Evolutionary conservation across 1,140 invertebrate genomes (phyloP), one percentile per base, ranked within the genome.

Genomic region (fruit fly (Drosophila melanogaster)): DNA sequence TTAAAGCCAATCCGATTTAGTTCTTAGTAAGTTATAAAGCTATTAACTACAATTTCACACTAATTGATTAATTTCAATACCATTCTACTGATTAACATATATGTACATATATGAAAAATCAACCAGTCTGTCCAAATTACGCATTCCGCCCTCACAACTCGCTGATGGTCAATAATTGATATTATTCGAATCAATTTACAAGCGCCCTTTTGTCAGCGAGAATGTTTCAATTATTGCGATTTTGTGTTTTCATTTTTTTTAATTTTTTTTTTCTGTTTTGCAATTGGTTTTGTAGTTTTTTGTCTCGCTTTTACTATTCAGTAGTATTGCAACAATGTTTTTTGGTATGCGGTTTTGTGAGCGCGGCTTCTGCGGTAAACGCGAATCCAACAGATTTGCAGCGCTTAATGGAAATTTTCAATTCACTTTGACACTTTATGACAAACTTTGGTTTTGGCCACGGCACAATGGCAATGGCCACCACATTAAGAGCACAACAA

Each of bases 401-500:
- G 53, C 79, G 84, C 84, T 79, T 84, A 89, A 87, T 87, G 79
- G 67, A 89, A 89, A 87, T 89, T 83, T 87, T 79, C 76, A 84
- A 89, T 87, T 87, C 84, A 70, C 79, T 87, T 89, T 87, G 83
- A 89, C 83, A 87, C 76, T 87, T 87, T 87, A 77, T 87, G 83
- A 79, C 83, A 87, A 87, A 89, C 79, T 87, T 87, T 89, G 83
- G 83, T 84, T 89, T 79, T 46, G 66, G 41, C 41, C 64, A 43
- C 14, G 46, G 41, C 37, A 35, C 33, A 57, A 22, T 38, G 24
- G 40, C 50, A 51, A 41, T 46, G 49, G 53, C 46, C 57, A 59
- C 46, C 57, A 59, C 26, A 50, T 50, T 17, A 50, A 60, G 15
- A 51, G 38, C 50, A 40, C 40, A 64, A 22, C 38, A 53, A 43